phyloP scores from a whole-genome alignment of 2,113 vertebrate genomes.

The Xiphophorus hellerii region DNA sequence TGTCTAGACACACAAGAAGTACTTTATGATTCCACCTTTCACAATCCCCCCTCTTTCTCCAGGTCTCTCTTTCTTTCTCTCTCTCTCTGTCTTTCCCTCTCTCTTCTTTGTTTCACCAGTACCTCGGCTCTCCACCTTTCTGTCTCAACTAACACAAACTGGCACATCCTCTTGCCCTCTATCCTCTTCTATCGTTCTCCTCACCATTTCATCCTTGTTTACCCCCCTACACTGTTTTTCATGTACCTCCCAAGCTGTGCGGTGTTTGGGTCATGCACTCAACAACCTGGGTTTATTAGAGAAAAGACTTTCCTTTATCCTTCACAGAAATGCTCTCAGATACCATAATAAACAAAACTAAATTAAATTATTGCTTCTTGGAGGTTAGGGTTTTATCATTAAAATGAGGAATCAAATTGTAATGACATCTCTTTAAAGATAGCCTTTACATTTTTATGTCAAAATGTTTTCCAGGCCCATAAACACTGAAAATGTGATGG shows the following conservation, averaged over 20 bases:
- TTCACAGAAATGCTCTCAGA: slow-evolving; percentile 32
- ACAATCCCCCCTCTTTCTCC: slow-evolving; percentile 38
- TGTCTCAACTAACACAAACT: slow-evolving; percentile 61
- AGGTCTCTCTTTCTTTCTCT: not conserved
- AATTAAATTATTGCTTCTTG: slow-evolving; percentile 1
- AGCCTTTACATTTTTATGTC: not conserved
- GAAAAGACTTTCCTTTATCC: slow-evolving; percentile 54
- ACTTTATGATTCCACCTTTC: slow-evolving; percentile 79
- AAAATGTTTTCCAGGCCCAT: not conserved
- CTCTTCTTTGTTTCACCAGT: slow-evolving; percentile 10
- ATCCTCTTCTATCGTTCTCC: slow-evolving; percentile 59
- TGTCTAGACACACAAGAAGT: slow-evolving; percentile 83
- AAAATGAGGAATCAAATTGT: not conserved
- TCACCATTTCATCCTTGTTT: slow-evolving; percentile 62
- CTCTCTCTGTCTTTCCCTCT: too few relatives aligned
- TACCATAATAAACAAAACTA: not conserved
- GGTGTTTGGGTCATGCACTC: slow-evolving; percentile 65
- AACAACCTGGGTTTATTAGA: slow-evolving; percentile 61
- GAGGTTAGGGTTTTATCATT: not conserved
- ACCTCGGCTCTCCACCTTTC: slow-evolving; percentile 45
- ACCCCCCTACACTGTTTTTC: slow-evolving; percentile 64
- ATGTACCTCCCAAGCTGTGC: slow-evolving; percentile 69
- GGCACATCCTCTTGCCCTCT: slow-evolving; percentile 56
- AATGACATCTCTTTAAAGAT: not conserved
- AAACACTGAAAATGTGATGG: not conserved